These are phyloP conservation scores for Dolichoris vasculosae DNA, from an alignment of 1,140 invertebrate genomes.

Conservation along the genomic window DNA sequence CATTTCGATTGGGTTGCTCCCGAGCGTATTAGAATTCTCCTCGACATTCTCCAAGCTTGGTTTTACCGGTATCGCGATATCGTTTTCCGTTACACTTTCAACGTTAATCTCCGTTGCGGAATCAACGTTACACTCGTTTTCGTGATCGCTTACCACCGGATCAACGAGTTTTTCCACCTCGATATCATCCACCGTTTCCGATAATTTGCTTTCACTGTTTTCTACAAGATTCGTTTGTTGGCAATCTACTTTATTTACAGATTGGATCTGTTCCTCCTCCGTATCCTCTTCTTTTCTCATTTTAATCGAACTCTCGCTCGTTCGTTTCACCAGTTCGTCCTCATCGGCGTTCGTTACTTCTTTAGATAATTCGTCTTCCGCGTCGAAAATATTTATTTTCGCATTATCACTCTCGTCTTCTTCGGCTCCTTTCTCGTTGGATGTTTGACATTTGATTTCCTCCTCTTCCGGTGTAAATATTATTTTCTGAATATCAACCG, in stretches of 20 bases:
- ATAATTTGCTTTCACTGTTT: background rate
- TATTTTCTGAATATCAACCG: background rate
- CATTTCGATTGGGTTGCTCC: background rate
- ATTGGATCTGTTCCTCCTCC: background rate
- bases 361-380: background rate
- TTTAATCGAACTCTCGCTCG: background rate
- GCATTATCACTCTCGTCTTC: conserved; percentile 37
- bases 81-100: conserved; percentile 23
- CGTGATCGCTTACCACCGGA: background rate
- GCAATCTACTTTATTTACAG: background rate
- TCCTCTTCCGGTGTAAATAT: background rate
- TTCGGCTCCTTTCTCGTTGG: conserved; percentile 1
- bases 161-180: conserved; percentile 35
- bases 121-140: conserved; percentile 19
- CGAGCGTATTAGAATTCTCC: background rate
- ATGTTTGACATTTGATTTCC: background rate
- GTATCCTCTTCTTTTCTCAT: background rate
- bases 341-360: background rate
- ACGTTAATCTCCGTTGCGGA: conserved; percentile 21
- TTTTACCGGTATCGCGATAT: background rate
- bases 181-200: conserved; percentile 17
- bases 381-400: background rate
- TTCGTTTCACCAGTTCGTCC: background rate
- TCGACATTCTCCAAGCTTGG: conserved; percentile 27
- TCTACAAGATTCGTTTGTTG: conserved; percentile 3